Evolutionary conservation across 1,140 invertebrate genomes (phyloP).

Genomic region (Phthorimaea operculella): DNA sequence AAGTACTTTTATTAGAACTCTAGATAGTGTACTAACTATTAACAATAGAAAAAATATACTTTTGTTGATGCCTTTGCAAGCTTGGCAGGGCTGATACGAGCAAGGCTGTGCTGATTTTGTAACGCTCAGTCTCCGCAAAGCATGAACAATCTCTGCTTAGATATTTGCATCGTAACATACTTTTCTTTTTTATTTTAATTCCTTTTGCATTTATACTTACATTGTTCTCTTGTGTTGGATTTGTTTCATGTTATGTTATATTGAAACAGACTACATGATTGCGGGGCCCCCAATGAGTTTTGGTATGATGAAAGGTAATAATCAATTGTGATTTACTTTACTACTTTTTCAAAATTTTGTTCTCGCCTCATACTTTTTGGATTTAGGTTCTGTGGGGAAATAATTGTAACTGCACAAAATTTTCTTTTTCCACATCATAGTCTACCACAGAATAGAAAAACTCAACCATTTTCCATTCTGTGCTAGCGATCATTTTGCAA

Average conservation of each 20-base stretch:
- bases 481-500: constrained; percentile 14
- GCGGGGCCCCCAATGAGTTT: constrained; percentile 78
- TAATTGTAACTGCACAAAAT: constrained; percentile 40
- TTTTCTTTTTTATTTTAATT: constrained; percentile 24
- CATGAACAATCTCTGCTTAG: not conserved
- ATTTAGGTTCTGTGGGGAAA: constrained; percentile 52
- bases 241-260: constrained; percentile 74
- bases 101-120: constrained; percentile 54
- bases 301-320: constrained; percentile 82
- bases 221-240: constrained; percentile 60
- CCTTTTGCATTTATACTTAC: constrained; percentile 41
- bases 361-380: constrained; percentile 44
- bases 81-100: constrained; percentile 42
- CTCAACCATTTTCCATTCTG: too few relatives aligned
- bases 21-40: not conserved
- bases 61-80: constrained; percentile 38
- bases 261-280: constrained; percentile 77
- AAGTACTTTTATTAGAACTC: not conserved
- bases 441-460: constrained; percentile 14
- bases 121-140: constrained; percentile 23
- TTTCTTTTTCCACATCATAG: constrained; percentile 36
- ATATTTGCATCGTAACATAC: constrained; percentile 48
- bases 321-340: constrained; percentile 44
- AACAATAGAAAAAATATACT: constrained; percentile 1
- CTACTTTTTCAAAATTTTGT: constrained; percentile 54